Base-by-base conservation (phyloP, 2,113 vertebrate species). In the Etheostoma spectabile region DNA sequence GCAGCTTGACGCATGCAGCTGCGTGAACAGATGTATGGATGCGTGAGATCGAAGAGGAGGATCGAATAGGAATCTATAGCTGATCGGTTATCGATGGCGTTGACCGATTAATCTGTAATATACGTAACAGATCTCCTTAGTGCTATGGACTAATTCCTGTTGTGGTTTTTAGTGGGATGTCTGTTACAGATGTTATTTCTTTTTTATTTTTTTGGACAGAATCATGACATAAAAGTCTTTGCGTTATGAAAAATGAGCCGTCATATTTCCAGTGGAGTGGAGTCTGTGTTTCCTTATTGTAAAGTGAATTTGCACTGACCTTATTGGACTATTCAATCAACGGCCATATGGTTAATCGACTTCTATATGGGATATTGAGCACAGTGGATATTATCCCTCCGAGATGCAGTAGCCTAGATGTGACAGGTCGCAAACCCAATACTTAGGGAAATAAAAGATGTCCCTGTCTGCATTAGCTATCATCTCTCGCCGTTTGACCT, bases 401-500 rank as follows among this genome's bases (percentile, higher is more conserved):
- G 21, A 45, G 4, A 21, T 15, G 3, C 71, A 16, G 52, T 6
- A 13, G 10, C 38, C 38, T 42, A 42, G 11, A 45, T 42, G 49
- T 46, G 62, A 6, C 49, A 51, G 10, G n/a, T 61, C 10, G 33
- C 14, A 11, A 8, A 7, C 38, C 38, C 38, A 42, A 42, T 11
- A 10, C 38, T 21, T 72, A 10, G 49, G 30, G 46, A 35, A 60
- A 60, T 49, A 38, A 64, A 63, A 69, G n/a, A 19, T 4, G 35
- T 42, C 46, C 5, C 45, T 46, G 67, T 53, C 59, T 72, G 64
- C 82, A 21, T 55, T 77, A 42, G 38, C 38, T 42, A 55, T 69
- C 77, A 42, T 8, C 65, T 18, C 63, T 64, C 55, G n/a, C 49
- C 63, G 33, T 80, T 82, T 86, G 80, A 81, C 84, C 88, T 79